phyloP scores from a whole-genome alignment of 2,888 invertebrate genomes.

The Strigamia transsilvanica region DNA sequence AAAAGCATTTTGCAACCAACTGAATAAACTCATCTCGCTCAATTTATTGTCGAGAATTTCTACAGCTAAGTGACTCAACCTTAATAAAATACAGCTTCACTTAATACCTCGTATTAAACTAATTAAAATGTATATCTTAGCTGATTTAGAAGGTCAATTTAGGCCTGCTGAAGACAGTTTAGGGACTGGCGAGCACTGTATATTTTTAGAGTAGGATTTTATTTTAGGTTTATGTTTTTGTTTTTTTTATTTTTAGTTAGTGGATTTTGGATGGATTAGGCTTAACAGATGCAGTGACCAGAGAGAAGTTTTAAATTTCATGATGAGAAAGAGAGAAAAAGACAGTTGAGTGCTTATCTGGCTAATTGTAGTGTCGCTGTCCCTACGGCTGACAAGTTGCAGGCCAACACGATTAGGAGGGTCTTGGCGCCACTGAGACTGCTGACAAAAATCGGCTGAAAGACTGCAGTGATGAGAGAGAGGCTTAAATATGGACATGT shows the following conservation, averaged over 20 bases:
- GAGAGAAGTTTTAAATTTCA: slow-evolving; percentile 34
- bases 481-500: slow-evolving; percentile 39
- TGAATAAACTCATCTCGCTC: slow-evolving; percentile 28
- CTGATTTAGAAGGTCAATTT: background rate
- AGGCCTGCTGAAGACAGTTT: no score
- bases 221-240: background rate
- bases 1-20: slow-evolving; percentile 33
- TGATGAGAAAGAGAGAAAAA: slow-evolving; percentile 38
- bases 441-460: slow-evolving; percentile 39
- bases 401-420: slow-evolving; percentile 36
- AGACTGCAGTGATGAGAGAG: slow-evolving; percentile 42
- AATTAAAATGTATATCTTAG: background rate
- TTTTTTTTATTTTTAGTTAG: background rate
- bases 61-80: background rate
- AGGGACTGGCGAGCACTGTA: no score
- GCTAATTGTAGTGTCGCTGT: slow-evolving; percentile 42
- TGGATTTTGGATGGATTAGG: slow-evolving; percentile 1
- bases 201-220: background rate
- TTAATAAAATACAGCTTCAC: slow-evolving; percentile 20
- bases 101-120: background rate
- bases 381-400: slow-evolving; percentile 42
- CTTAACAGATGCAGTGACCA: slow-evolving; percentile 22
- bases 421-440: slow-evolving; percentile 39
- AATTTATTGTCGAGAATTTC: background rate
- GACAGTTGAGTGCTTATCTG: slow-evolving; percentile 39